These are phyloP conservation scores for Poicephalus gulielmi DNA, from an alignment of 2,113 vertebrate species.

Conservation along the genomic window DNA sequence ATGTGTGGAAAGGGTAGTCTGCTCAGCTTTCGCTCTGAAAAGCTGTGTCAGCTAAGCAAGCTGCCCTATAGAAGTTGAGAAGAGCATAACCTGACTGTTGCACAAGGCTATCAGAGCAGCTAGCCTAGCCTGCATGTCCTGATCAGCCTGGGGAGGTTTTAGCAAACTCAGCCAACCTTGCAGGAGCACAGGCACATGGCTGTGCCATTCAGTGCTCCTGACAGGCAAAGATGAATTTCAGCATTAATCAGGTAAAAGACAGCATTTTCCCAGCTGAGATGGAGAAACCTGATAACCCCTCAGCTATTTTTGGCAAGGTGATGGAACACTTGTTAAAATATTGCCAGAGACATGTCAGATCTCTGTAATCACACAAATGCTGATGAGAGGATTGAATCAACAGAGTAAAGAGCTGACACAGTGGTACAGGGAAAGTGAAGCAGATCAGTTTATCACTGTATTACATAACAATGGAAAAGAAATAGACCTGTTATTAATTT, in stretches of 20 bases:
- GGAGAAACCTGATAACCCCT: background rate
- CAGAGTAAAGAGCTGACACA: background rate
- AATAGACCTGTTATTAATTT: background rate
- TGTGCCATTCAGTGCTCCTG: background rate
- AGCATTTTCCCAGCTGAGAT: background rate
- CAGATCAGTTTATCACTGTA: background rate
- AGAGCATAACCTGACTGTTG: background rate
- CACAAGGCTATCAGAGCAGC: background rate
- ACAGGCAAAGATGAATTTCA: background rate
- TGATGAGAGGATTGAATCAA: background rate
- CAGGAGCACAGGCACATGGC: background rate
- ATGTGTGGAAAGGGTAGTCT: background rate
- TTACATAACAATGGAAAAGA: background rate
- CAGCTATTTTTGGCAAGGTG: background rate
- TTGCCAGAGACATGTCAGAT: background rate
- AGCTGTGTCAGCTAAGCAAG: background rate
- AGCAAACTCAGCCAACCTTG: background rate
- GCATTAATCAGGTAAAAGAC: background rate
- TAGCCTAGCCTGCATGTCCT: background rate
- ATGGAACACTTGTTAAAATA: constrained; percentile 2
- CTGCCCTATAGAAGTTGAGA: background rate
- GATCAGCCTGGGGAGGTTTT: background rate
- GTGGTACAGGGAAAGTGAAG: background rate
- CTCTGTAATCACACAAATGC: background rate
- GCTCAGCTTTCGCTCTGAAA: background rate